phyloP scores from a whole-genome alignment of 2,888 invertebrate species.

The Tuta absoluta region DNA sequence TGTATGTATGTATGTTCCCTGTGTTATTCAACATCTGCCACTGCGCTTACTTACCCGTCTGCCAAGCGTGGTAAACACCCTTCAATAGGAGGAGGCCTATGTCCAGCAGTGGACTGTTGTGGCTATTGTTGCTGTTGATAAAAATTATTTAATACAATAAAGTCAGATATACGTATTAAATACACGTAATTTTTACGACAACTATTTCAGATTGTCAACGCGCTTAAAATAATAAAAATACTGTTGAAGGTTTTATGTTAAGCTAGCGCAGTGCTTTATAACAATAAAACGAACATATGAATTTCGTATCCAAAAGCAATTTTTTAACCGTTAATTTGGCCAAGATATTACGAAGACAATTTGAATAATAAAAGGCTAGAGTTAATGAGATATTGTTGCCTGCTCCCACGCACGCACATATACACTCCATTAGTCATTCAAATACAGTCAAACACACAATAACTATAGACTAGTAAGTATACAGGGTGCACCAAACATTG shows the following conservation, averaged over 20 bases:
- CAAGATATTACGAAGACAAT: constrained; percentile 23
- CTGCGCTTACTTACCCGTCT: too few relatives aligned
- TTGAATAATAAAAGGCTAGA: constrained; percentile 33
- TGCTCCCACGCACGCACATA: constrained; percentile 35
- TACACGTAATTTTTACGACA: too few relatives aligned
- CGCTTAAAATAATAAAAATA: too few relatives aligned
- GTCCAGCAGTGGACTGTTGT: too few relatives aligned
- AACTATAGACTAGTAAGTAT: not conserved
- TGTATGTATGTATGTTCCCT: too few relatives aligned
- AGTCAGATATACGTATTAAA: too few relatives aligned
- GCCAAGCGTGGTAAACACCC: too few relatives aligned
- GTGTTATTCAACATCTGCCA: too few relatives aligned
- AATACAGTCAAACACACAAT: not conserved
- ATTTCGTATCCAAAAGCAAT: not conserved
- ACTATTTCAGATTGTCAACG: not conserved
- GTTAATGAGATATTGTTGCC: constrained; percentile 38
- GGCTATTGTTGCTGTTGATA: too few relatives aligned
- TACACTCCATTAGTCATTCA: constrained; percentile 37
- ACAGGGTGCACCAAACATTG: not conserved
- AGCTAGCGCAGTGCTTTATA: not conserved
- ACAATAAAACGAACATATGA: not conserved
- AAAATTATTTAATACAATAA: too few relatives aligned
- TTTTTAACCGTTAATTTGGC: constrained; percentile 23
- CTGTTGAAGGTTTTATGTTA: not conserved
- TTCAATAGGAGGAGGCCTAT: too few relatives aligned